A percentile compares a stretch with the other conserved stretches of the same genome.
Evolutionary conservation across 2,113 vertebrate species (phyloP).

Genomic region (Protobothrops mucrosquamatus): DNA sequence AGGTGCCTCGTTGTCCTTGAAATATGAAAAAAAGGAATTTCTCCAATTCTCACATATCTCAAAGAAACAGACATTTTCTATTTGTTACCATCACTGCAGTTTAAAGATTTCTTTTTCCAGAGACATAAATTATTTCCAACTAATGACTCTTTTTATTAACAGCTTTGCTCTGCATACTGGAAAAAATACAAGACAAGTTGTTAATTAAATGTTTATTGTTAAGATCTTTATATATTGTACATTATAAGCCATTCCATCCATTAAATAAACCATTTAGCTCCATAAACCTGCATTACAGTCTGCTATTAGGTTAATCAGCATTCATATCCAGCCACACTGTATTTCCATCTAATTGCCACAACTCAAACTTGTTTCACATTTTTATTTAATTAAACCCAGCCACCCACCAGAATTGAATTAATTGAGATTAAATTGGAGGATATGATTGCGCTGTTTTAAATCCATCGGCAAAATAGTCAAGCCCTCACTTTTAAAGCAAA

Average conservation of each 20-base stretch:
- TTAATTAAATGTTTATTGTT: slow-evolving; percentile 69
- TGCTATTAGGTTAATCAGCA: slow-evolving; percentile 67
- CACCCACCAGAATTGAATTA: slow-evolving; percentile 47
- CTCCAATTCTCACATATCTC: neutral
- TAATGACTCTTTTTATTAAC: slow-evolving; percentile 48
- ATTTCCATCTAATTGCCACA: slow-evolving; percentile 59
- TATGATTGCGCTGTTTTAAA: slow-evolving; percentile 27
- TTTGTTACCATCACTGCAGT: neutral
- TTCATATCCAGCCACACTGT: slow-evolving; percentile 56
- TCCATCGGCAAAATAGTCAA: rapidly evolving
- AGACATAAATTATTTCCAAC: slow-evolving; percentile 53
- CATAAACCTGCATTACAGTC: slow-evolving; percentile 54
- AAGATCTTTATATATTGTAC: slow-evolving; percentile 58
- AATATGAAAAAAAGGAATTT: neutral
- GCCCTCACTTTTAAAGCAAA: slow-evolving; percentile 12
- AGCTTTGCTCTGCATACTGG: slow-evolving; percentile 23
- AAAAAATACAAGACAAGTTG: slow-evolving; percentile 55
- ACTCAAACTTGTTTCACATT: slow-evolving; percentile 60
- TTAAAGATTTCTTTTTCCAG: slow-evolving; percentile 32
- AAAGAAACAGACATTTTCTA: neutral
- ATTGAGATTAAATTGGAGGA: slow-evolving; percentile 36
- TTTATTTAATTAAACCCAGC: slow-evolving; percentile 62
- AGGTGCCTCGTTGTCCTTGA: too few relatives aligned
- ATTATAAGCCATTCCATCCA: slow-evolving; percentile 55
- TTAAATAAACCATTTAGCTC: slow-evolving; percentile 64